Conservation (phyloP, 2,888 invertebrate genomes). For the Biston stratarius region DNA sequence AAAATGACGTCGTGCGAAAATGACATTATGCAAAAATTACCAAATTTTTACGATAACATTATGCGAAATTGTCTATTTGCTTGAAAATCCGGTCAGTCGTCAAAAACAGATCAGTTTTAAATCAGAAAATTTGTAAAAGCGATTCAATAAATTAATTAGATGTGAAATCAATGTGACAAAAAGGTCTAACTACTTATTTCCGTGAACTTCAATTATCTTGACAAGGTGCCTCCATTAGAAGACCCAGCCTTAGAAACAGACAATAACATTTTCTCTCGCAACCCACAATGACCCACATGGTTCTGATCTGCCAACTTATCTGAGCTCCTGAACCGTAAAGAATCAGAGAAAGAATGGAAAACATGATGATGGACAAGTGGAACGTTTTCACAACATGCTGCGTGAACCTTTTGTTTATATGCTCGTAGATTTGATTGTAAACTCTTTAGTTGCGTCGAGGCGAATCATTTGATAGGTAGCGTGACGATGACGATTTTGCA, state of each 20-base stretch:
- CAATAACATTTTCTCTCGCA: constrained; percentile 48
- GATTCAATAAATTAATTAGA: background rate
- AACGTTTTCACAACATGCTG: constrained; percentile 40
- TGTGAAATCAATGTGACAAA: background rate
- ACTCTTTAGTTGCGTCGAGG: background rate
- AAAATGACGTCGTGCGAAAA: too few species aligned
- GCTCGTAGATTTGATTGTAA: background rate
- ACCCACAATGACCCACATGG: constrained; percentile 51
- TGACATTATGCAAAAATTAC: too few species aligned
- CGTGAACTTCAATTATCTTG: constrained; percentile 4
- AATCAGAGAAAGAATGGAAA: constrained; percentile 35
- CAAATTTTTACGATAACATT: too few species aligned
- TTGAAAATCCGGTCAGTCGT: too few species aligned
- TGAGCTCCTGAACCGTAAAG: constrained; percentile 65
- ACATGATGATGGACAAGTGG: constrained; percentile 32
- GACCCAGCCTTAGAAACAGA: constrained; percentile 55
- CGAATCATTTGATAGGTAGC: constrained; percentile 1
- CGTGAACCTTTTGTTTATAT: background rate
- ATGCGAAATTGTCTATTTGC: too few species aligned
- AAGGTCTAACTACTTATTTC: background rate
- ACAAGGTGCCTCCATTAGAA: constrained; percentile 18
- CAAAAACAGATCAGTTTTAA: too few species aligned
- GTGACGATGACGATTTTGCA: background rate
- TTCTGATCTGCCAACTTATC: constrained; percentile 60
- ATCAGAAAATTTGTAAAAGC: background rate